Percentiles rank a stretch among this genome's conserved stretches.
Evolutionary conservation across 2,888 invertebrate species (phyloP).

Genomic region (Helleia helle): DNA sequence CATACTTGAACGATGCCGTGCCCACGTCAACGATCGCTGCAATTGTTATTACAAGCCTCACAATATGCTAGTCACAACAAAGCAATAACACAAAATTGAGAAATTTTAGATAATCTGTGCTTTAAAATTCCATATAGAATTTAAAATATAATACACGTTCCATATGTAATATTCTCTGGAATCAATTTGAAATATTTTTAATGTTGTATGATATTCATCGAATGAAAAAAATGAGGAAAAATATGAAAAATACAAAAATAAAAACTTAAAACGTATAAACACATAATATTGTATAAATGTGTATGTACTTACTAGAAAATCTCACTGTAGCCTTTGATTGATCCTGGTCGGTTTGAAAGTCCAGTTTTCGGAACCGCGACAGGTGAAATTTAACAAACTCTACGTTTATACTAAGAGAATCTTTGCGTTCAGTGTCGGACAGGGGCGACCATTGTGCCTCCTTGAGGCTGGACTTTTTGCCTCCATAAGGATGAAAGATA

Average conservation of each 20-base stretch:
- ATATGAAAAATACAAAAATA: too few species aligned
- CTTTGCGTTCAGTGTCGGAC: constrained; percentile 92
- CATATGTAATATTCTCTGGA: too few species aligned
- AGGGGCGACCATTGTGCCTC: constrained; percentile 91
- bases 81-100: not conserved
- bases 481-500: constrained; percentile 98
- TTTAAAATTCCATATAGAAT: too few species aligned
- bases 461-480: constrained; percentile 85
- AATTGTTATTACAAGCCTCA: not conserved
- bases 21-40: constrained; percentile 96
- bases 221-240: too few species aligned
- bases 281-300: not conserved
- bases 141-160: too few species aligned
- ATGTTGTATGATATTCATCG: too few species aligned
- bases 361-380: constrained; percentile 90
- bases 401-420: constrained; percentile 95
- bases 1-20: constrained; percentile 97
- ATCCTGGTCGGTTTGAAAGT: constrained; percentile 81
- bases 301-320: constrained; percentile 83
- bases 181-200: too few species aligned
- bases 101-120: too few species aligned
- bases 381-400: constrained; percentile 98
- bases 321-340: constrained; percentile 90
- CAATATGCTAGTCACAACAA: not conserved
- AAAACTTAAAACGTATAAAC: not conserved